phyloP scores from a whole-genome alignment of 2,797 vertebrate species.

The Oreonectes daqikongensis region DNA sequence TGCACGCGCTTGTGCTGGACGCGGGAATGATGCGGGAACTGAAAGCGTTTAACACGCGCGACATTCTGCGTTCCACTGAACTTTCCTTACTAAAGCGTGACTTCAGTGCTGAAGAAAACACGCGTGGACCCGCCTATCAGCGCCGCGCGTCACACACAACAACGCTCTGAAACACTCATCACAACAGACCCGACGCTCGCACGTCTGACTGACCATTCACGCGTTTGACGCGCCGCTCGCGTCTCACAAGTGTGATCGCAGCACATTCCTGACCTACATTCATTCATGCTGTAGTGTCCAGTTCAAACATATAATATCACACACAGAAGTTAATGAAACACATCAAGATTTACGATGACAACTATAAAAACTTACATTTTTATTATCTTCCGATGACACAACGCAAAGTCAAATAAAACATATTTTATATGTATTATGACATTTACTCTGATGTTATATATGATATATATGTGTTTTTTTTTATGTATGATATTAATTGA shows the following conservation, averaged over 20 bases:
- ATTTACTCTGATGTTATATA: too few species aligned
- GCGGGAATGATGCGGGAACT: constrained; percentile 59
- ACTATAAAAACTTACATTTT: too few species aligned
- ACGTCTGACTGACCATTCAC: too few species aligned
- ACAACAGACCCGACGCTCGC: too few species aligned
- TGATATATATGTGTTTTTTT: too few species aligned
- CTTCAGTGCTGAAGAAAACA: not conserved
- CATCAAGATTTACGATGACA: too few species aligned
- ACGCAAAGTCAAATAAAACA: too few species aligned
- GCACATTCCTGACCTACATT: constrained; percentile 1
- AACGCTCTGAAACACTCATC: not conserved
- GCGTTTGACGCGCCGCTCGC: not conserved
- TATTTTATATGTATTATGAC: too few species aligned
- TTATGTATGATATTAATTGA: too few species aligned
- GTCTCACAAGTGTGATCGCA: not conserved
- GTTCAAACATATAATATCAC: not conserved
- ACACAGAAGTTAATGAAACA: too few species aligned
- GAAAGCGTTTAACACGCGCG: constrained; percentile 63
- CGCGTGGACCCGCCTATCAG: not conserved
- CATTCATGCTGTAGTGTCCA: not conserved
- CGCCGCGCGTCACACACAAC: not conserved
- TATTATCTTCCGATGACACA: too few species aligned
- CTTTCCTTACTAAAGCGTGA: constrained; percentile 22
- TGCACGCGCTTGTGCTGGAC: constrained; percentile 20
- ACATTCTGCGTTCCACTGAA: constrained; percentile 62